Evolutionary conservation across 2,888 invertebrate species (phyloP).

Genomic region (Desoria tigrina): DNA sequence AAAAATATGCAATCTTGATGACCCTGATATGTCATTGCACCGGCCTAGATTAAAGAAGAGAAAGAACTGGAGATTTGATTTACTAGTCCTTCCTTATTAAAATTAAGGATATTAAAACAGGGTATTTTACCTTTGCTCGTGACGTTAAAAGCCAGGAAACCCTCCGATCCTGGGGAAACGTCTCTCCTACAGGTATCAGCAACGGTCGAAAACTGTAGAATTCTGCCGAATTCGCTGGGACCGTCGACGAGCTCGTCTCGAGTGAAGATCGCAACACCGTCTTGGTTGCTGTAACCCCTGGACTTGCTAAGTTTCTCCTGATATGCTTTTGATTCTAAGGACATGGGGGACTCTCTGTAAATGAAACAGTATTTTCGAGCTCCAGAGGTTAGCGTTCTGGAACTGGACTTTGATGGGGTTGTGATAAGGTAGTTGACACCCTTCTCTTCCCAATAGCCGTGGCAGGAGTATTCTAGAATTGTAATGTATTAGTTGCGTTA

Average conservation of each 20-base stretch:
- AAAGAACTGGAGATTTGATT: neutral
- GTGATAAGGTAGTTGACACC: conserved; percentile 82
- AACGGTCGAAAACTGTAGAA: conserved; percentile 65
- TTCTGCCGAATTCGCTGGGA: conserved; percentile 49
- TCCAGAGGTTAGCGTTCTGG: conserved; percentile 65
- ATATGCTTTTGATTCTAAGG: conserved; percentile 15
- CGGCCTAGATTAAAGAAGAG: conserved; percentile 17
- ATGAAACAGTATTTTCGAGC: conserved; percentile 67
- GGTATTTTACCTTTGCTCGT: conserved; percentile 65
- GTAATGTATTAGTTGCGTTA: neutral
- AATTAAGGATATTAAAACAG: too few relatives aligned
- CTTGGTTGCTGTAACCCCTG: conserved; percentile 24
- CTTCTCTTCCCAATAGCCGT: conserved; percentile 85
- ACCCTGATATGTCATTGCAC: conserved; percentile 19
- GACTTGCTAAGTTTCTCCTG: conserved; percentile 33
- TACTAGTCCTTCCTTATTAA: neutral
- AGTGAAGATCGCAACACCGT: neutral
- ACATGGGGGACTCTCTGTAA: conserved; percentile 59
- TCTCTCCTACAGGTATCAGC: conserved; percentile 67
- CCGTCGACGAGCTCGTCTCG: neutral
- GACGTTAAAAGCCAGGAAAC: conserved; percentile 69
- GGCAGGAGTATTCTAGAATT: conserved; percentile 79
- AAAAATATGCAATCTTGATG: conserved; percentile 5
- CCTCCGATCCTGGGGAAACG: conserved; percentile 61
- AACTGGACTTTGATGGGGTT: conserved; percentile 65